phyloP scores from a whole-genome alignment of 1,140 invertebrate genomes.

The Oncopeltus fasciatus region DNA sequence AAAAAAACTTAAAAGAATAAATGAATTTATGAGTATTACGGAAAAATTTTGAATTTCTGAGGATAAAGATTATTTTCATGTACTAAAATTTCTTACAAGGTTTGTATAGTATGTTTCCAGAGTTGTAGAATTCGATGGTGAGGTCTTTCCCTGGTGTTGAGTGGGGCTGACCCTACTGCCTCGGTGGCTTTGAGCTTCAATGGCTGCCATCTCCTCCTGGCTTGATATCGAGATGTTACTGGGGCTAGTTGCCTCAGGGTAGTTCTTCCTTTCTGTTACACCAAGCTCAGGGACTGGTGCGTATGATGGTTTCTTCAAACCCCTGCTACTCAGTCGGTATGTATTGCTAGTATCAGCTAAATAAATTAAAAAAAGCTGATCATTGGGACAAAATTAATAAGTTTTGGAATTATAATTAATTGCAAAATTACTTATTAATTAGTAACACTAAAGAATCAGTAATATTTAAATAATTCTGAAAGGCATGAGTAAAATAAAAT shows the following conservation, averaged over 20 bases:
- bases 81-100: too few relatives aligned
- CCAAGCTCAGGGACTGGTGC: slow-evolving; percentile 30
- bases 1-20: too few relatives aligned
- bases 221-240: slow-evolving; percentile 8
- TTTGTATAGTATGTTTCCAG: slow-evolving; percentile 8
- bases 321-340: slow-evolving; percentile 24
- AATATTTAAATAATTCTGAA: too few relatives aligned
- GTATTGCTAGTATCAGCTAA: slow-evolving; percentile 4
- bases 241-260: background rate
- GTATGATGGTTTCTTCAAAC: slow-evolving; percentile 29
- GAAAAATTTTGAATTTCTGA: too few relatives aligned
- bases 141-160: slow-evolving; percentile 2
- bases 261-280: slow-evolving; percentile 2
- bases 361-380: too few relatives aligned
- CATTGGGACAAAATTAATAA: too few relatives aligned
- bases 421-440: too few relatives aligned
- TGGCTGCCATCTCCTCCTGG: background rate
- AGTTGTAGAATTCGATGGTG: slow-evolving; percentile 5
- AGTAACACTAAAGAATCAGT: too few relatives aligned
- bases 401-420: too few relatives aligned
- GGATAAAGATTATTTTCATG: too few relatives aligned
- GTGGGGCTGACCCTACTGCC: background rate
- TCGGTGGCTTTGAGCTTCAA: background rate
- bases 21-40: too few relatives aligned
- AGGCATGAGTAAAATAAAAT: too few relatives aligned